Evolutionary conservation across 2,797 vertebrate species (phyloP).

Genomic region (Strix occidentalis): DNA sequence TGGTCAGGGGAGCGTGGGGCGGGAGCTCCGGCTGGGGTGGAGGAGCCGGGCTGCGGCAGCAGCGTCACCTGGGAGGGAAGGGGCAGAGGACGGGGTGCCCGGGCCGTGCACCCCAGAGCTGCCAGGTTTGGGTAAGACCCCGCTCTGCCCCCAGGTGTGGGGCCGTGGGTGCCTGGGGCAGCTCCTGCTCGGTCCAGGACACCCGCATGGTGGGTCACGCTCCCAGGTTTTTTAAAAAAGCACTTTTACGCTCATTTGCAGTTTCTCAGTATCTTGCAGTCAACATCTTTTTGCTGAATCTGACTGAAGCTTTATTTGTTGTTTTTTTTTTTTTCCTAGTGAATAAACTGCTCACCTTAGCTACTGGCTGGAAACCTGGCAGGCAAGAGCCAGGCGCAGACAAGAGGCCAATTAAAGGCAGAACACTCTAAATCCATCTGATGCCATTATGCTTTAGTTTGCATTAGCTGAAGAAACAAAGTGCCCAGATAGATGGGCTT

Average conservation of each 20-base stretch:
- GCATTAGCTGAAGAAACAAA: background rate
- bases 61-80: background rate
- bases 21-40: background rate
- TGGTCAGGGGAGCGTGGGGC: background rate
- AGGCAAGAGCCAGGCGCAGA: background rate
- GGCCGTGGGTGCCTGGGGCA: accelerated
- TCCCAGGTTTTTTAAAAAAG: background rate
- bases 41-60: background rate
- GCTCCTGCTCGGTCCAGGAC: background rate
- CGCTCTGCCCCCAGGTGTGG: too few relatives aligned
- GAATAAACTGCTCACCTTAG: background rate
- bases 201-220: accelerated
- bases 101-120: too few relatives aligned
- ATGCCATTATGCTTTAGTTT: background rate
- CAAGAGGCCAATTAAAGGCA: background rate
- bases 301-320: background rate
- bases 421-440: background rate
- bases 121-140: too few relatives aligned
- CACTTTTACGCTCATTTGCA: background rate
- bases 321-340: background rate
- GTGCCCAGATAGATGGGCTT: background rate
- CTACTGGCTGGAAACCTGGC: background rate
- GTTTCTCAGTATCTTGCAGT: background rate
- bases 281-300: background rate
- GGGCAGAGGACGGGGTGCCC: too few relatives aligned